These are phyloP conservation scores for Zaprionus ghesquierei DNA, from an alignment of 1,140 invertebrate species.

Conservation along the genomic window DNA sequence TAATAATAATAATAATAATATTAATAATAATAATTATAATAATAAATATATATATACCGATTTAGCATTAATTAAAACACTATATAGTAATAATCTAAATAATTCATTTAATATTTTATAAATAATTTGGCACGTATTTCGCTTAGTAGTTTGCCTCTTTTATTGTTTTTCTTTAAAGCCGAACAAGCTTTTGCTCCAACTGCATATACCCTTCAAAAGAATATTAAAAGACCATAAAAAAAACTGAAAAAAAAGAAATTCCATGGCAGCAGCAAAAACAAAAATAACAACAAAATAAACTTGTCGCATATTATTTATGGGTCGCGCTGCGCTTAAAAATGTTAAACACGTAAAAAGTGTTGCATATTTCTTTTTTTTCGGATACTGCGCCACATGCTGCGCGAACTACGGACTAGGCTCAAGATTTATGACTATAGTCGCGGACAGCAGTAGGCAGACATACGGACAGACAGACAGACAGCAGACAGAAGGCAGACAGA, in stretches of 20 bases:
- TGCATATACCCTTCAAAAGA: neutral
- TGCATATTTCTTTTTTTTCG: conserved; percentile 48
- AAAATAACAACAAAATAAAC: conserved; percentile 30
- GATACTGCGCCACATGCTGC: conserved; percentile 46
- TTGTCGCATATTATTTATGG: conserved; percentile 76
- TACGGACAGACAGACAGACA: conserved; percentile 28
- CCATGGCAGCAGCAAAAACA: neutral
- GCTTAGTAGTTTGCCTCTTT: no score
- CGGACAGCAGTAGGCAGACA: conserved; percentile 26
- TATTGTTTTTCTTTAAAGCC: no score
- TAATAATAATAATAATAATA: no score
- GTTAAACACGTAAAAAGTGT: conserved; percentile 68
- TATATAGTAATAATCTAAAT: no score
- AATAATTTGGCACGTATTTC: no score
- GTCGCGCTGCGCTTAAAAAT: conserved; percentile 59
- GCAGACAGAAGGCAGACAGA: conserved; percentile 9
- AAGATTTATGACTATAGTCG: conserved; percentile 70
- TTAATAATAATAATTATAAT: no score
- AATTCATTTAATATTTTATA: no score
- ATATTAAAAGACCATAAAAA: neutral
- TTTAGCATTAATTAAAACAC: no score
- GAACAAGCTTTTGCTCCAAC: neutral
- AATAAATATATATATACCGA: no score
- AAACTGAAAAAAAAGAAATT: neutral
- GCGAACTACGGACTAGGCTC: conserved; percentile 50